Evolutionary conservation across 2,113 vertebrate species (phyloP).

Genomic region (Pterocles gutturalis): DNA sequence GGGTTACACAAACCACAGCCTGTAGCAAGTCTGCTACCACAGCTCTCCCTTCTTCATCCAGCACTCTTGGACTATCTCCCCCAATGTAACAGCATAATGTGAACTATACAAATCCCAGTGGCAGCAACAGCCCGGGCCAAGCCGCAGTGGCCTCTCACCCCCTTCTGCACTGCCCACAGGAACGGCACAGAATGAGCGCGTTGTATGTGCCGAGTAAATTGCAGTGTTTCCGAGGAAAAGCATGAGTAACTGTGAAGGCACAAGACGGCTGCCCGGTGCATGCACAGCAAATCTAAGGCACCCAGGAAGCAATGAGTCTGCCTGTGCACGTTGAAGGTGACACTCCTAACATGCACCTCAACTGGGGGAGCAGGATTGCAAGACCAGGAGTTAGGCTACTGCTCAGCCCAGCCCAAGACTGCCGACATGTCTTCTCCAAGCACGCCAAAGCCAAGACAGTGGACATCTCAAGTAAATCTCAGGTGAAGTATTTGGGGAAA

Average conservation of each 20-base stretch:
- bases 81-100: accelerated
- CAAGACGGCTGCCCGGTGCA: accelerated
- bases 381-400: not conserved
- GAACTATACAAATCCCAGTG: not conserved
- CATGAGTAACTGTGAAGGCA: not conserved
- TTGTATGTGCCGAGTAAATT: accelerated
- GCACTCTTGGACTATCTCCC: not conserved
- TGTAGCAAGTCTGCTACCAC: not conserved
- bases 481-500: not conserved
- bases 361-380: accelerated
- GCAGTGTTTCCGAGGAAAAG: not conserved
- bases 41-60: not conserved
- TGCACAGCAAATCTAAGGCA: not conserved
- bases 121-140: not conserved
- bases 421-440: not conserved
- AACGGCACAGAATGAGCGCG: accelerated
- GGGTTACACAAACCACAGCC: not conserved
- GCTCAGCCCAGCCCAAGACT: not conserved
- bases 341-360: not conserved
- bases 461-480: not conserved
- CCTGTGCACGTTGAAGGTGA: accelerated
- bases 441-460: not conserved
- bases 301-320: not conserved
- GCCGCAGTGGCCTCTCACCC: not conserved
- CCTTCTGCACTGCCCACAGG: not conserved